Conservation (phyloP, 2,113 vertebrate species). For the Hylia prasina region DNA sequence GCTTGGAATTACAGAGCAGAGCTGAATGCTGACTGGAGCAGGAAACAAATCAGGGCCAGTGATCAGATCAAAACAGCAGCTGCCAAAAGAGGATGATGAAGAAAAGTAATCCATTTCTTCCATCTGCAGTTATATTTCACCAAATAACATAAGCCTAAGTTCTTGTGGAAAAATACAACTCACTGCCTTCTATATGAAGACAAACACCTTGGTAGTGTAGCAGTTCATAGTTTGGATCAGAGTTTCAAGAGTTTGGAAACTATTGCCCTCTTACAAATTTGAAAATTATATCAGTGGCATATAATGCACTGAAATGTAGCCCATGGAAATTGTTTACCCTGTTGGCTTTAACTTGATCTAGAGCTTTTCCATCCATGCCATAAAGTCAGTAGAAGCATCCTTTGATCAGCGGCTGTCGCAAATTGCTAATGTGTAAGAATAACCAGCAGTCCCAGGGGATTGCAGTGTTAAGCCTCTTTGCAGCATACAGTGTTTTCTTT, state of each 20-base stretch:
- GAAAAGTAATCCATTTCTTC: conserved; percentile 47
- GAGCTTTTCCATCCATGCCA: neutral
- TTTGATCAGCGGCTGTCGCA: accelerated
- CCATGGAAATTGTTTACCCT: neutral
- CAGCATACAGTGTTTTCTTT: neutral
- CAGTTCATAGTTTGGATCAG: neutral
- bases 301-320: neutral
- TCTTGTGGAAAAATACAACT: neutral
- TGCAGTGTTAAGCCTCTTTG: neutral
- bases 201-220: neutral
- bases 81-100: conserved; percentile 70
- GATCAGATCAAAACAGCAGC: conserved; percentile 80
- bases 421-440: neutral
- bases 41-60: conserved; percentile 76
- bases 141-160: neutral
- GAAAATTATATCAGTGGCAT: neutral
- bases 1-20: conserved; percentile 83
- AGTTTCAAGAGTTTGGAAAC: neutral
- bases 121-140: conserved; percentile 14
- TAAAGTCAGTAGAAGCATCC: neutral
- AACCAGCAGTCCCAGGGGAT: neutral
- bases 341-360: neutral
- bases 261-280: neutral
- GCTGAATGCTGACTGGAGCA: conserved; percentile 78
- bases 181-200: neutral